Conservation (phyloP, 2,888 invertebrate species). For the Operophtera brumata region DNA sequence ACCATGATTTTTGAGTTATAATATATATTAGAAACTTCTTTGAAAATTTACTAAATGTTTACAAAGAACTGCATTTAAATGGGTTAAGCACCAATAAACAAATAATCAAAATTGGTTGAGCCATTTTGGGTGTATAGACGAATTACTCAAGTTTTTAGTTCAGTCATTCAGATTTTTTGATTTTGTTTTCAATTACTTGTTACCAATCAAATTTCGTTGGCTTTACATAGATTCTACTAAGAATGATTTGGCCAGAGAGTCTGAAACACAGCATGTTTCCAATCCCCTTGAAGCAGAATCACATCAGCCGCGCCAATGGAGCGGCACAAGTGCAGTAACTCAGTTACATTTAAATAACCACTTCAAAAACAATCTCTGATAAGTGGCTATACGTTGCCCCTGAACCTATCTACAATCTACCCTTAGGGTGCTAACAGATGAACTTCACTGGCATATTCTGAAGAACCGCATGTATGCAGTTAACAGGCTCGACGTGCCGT, state of each 20-base stretch:
- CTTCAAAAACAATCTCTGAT: constrained; percentile 66
- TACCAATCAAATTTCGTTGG: neutral
- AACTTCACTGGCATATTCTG: neutral
- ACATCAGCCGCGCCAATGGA: constrained; percentile 22
- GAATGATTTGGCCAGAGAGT: neutral
- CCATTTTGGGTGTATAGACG: no score
- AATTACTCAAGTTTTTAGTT: no score
- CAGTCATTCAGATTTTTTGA: no score
- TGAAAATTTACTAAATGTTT: no score
- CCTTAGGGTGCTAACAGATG: constrained; percentile 2
- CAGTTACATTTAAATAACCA: constrained; percentile 59
- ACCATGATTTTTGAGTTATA: no score
- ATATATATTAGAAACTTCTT: no score
- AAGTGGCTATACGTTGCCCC: constrained; percentile 37
- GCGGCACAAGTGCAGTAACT: constrained; percentile 40
- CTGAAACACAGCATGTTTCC: constrained; percentile 14
- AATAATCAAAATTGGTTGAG: no score
- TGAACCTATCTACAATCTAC: constrained; percentile 41
- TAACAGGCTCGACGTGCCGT: no score
- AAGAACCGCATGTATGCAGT: no score
- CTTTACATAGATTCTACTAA: neutral
- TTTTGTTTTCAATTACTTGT: no score
- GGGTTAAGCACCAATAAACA: no score
- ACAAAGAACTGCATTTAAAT: no score
- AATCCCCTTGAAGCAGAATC: constrained; percentile 23